These are phyloP conservation scores for Vesta saturnalis DNA, from an alignment of 2,888 invertebrate species.

Conservation along the genomic window DNA sequence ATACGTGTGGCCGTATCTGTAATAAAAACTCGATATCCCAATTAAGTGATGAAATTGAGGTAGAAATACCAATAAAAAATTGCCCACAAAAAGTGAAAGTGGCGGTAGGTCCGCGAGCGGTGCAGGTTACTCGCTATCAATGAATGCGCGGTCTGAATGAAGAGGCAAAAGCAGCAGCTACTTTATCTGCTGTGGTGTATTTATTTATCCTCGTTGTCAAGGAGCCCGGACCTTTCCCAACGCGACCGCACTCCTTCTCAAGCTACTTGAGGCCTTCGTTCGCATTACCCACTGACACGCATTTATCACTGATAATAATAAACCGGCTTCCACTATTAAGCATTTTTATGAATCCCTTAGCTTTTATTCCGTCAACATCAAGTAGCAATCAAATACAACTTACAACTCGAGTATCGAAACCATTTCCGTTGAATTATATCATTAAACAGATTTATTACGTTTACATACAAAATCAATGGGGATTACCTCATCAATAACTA, in stretches of 20 bases:
- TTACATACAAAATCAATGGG: neutral
- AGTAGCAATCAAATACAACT: neutral
- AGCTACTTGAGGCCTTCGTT: slow-evolving; percentile 43
- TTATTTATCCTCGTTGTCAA: slow-evolving; percentile 50
- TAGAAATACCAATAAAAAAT: slow-evolving; percentile 33
- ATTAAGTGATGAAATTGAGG: slow-evolving; percentile 33
- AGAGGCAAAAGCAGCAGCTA: slow-evolving; percentile 44
- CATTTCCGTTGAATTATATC: neutral
- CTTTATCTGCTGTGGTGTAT: slow-evolving; percentile 49
- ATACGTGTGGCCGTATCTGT: neutral
- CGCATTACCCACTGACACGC: slow-evolving; percentile 42
- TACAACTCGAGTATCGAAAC: neutral
- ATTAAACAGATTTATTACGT: neutral
- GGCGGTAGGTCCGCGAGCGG: slow-evolving; percentile 34
- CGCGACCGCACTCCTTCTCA: slow-evolving; percentile 41
- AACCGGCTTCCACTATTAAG: slow-evolving; percentile 32
- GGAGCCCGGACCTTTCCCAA: slow-evolving; percentile 49
- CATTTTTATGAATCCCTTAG: slow-evolving; percentile 19
- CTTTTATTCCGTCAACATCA: neutral
- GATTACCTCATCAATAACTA: neutral
- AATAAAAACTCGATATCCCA: slow-evolving; percentile 22
- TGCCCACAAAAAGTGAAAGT: slow-evolving; percentile 38
- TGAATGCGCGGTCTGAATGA: slow-evolving; percentile 43
- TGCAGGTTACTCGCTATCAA: slow-evolving; percentile 38
- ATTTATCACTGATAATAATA: slow-evolving; percentile 43